A percentile compares a stretch with the other conserved stretches of the same genome.
These are phyloP conservation scores for Coptotermes formosanus DNA, from an alignment of 1,140 invertebrate species.

Conservation along the genomic window DNA sequence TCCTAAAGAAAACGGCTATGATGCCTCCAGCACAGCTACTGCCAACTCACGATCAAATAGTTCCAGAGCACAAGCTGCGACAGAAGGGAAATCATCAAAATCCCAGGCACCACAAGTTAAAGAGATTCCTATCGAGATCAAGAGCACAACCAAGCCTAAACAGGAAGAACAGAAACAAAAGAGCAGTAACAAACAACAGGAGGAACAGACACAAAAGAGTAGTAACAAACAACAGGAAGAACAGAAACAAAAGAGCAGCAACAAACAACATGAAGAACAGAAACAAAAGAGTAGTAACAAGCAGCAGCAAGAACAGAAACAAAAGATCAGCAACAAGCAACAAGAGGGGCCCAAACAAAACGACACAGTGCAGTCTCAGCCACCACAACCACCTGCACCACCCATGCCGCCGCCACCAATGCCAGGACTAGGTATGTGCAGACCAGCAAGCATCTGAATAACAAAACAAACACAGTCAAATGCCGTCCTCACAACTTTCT, in stretches of 20 bases:
- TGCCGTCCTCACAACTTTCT: too few relatives aligned
- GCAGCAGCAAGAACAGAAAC: background rate
- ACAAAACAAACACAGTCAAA: too few relatives aligned
- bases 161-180: background rate
- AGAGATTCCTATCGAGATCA: slow-evolving; percentile 3
- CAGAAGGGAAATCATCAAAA: background rate
- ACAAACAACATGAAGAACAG: background rate
- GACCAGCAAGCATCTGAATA: too few relatives aligned
- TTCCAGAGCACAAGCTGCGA: background rate
- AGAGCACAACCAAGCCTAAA: background rate
- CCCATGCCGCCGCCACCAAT: background rate
- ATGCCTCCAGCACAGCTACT: background rate
- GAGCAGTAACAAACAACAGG: background rate
- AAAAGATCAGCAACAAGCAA: background rate
- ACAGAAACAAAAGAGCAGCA: background rate
- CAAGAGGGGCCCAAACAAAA: background rate
- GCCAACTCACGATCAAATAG: background rate
- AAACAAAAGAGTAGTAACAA: background rate
- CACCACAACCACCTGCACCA: background rate
- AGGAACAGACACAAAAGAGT: background rate
- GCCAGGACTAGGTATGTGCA: background rate
- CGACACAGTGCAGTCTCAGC: background rate
- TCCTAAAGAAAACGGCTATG: background rate
- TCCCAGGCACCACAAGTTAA: background rate
- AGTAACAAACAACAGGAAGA: background rate